Evolutionary conservation across 2,113 vertebrate genomes (phyloP).

Genomic region (Bos javanicus): DNA sequence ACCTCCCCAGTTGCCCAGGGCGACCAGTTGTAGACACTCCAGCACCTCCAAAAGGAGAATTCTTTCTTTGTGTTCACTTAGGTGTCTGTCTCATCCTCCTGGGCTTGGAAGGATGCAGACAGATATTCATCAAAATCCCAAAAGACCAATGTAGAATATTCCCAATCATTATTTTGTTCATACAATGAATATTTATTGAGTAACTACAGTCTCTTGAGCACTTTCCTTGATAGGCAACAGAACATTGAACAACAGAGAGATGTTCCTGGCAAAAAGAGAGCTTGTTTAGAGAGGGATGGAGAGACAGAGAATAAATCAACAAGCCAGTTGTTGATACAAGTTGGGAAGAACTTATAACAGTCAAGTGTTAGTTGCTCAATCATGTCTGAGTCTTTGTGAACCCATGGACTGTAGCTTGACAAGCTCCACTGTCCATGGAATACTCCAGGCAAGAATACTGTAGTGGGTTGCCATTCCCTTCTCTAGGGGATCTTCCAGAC

Average conservation of each 20-base stretch:
- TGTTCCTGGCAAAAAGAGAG: neutral
- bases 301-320: neutral
- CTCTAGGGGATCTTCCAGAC: neutral
- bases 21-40: accelerated
- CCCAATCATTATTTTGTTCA: neutral
- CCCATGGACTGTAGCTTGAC: neutral
- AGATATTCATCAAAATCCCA: neutral
- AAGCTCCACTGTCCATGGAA: neutral
- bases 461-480: neutral
- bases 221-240: neutral
- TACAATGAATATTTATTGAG: neutral
- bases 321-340: neutral
- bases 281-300: neutral
- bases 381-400: neutral
- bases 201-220: neutral
- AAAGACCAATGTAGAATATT: neutral
- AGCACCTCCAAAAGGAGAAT: neutral
- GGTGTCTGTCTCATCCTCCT: neutral
- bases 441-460: neutral
- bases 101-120: neutral
- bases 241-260: neutral
- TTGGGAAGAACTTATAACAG: neutral
- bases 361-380: neutral
- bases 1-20: no score
- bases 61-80: neutral